Evolutionary conservation across 2,113 vertebrate species (phyloP).

Genomic region (Lamprotornis superbus): DNA sequence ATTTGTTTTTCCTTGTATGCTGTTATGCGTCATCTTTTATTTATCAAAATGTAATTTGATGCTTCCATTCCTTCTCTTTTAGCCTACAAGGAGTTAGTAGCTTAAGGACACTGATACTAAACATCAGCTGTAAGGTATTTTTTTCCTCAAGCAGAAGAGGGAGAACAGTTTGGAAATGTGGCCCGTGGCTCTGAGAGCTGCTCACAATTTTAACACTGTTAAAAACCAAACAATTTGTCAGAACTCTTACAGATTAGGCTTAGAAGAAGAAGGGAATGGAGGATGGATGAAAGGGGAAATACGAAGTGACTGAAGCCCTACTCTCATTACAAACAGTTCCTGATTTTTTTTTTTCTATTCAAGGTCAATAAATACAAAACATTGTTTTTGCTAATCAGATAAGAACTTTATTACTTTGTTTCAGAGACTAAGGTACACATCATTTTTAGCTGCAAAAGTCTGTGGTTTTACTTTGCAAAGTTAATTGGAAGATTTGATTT

Average conservation of each 20-base stretch:
- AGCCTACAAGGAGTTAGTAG: background rate
- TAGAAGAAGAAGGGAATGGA: background rate
- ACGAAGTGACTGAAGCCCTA: background rate
- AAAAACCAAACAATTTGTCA: background rate
- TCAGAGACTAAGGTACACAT: background rate
- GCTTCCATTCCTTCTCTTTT: background rate
- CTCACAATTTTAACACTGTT: fast-evolving
- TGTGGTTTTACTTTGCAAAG: background rate
- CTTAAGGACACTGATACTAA: background rate
- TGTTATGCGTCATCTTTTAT: slow-evolving; percentile 21
- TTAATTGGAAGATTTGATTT: background rate
- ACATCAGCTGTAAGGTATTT: background rate
- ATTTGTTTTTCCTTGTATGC: background rate
- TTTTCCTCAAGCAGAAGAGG: background rate
- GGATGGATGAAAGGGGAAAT: background rate
- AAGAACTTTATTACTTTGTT: background rate
- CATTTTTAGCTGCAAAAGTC: background rate
- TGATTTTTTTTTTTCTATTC: background rate
- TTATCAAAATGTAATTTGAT: slow-evolving; percentile 30
- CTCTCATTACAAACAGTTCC: background rate
- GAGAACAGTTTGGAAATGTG: background rate
- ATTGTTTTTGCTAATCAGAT: background rate
- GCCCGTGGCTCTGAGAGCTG: background rate
- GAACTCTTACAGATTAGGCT: background rate
- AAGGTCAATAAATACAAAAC: background rate